Evolutionary conservation across 2,113 vertebrate species (phyloP), one percentile per base, ranked within the genome.

Genomic region (Seriola dumerili): DNA sequence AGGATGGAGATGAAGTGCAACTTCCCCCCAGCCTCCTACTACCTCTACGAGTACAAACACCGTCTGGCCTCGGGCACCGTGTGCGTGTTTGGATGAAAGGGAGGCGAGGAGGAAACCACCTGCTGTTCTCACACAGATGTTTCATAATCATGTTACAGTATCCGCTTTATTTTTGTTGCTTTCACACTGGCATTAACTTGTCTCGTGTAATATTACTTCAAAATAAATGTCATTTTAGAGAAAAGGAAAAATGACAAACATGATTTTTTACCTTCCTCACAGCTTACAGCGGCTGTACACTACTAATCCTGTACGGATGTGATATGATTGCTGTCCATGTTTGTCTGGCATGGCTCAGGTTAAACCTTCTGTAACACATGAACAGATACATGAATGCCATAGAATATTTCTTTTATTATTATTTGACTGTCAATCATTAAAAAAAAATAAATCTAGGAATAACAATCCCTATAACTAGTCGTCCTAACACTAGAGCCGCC

Each of bases 11-110:
- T 94, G 92, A 93, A 83, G 81, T 94, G 92, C 77, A 92, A 94
- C 88, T 95, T 94, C 86, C 94, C 95, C 0, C 85, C 80, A 4
- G 93, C 91, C 23, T 94, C 95, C 52, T 94, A 84, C 83, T 93
- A 94, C 71, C 88, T 93, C 38, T 94, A 96, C 21, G 94, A 95
- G 84, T 95, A 95, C 84, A 95, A 94, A 58, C 94, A 95, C 85
- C 90, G 95, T 4, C 87, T 95, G 84, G 95, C 94, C 8, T 88
- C 93, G 0, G 95, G 94, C 78, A 95, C 95, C 0, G 92, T 95
- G 54, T 96, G 94, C 55, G 85, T 96, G 62, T 95, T 95, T 38
- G 93, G 91, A 48, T 95, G 85, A 84, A 69, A 70, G 23, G 13
- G 52, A 29, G 36, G 19, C 23, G 50, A 8, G 52, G 59, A 13